Percentiles rank a stretch among this genome's conserved stretches.
These are phyloP conservation scores for Coracias cyanogaster DNA, from an alignment of 2,797 vertebrate species.

Conservation along the genomic window DNA sequence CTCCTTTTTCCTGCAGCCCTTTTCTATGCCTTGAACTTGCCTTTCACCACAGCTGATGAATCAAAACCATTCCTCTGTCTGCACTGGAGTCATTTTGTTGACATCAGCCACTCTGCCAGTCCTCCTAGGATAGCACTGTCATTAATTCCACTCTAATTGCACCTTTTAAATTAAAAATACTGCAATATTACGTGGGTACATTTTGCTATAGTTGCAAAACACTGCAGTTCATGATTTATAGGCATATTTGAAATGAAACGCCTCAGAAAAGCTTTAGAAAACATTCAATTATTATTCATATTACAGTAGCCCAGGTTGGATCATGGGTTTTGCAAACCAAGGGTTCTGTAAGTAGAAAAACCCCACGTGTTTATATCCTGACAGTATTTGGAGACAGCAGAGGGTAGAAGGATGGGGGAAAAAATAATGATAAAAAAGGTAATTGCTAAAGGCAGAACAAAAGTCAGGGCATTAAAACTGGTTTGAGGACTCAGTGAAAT, in stretches of 20 bases:
- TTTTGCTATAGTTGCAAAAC: background rate
- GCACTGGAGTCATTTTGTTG: background rate
- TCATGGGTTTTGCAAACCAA: background rate
- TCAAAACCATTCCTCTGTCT: background rate
- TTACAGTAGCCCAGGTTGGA: background rate
- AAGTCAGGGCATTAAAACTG: background rate
- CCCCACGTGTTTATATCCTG: background rate
- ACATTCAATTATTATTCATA: background rate
- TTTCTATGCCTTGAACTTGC: background rate
- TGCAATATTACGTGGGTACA: background rate
- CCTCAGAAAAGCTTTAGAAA: background rate
- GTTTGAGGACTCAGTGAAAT: background rate
- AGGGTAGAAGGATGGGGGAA: fast-evolving
- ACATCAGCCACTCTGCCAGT: background rate
- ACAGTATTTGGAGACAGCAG: background rate
- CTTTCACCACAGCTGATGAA: background rate
- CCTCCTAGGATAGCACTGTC: background rate
- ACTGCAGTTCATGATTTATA: background rate
- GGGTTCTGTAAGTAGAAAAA: background rate
- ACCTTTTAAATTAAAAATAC: background rate
- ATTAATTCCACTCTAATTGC: background rate
- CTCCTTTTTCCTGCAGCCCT: background rate
- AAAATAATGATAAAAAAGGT: background rate
- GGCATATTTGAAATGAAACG: background rate
- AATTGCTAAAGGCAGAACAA: background rate